phyloP scores from a whole-genome alignment of 2,888 invertebrate species.

The Chromoteleia sp. region DNA sequence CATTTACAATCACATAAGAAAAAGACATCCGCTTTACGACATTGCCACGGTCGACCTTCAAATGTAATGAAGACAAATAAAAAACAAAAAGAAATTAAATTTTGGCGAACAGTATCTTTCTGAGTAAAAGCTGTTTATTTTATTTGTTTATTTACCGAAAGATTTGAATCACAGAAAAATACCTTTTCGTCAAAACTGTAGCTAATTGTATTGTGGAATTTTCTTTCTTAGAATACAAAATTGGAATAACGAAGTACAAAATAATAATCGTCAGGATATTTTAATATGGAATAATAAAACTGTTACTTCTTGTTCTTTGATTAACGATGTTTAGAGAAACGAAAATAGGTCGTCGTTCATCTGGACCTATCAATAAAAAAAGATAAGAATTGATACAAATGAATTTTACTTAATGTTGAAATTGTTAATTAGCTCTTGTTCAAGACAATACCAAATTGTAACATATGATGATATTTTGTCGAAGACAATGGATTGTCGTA shows the following conservation, averaged over 20 bases:
- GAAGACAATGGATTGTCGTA: background rate
- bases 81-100: background rate
- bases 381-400: background rate
- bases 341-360: no score
- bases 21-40: slow-evolving; percentile 74
- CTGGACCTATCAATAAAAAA: background rate
- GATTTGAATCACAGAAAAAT: background rate
- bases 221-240: background rate
- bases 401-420: slow-evolving; percentile 42
- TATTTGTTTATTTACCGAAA: background rate
- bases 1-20: slow-evolving; percentile 78
- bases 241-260: slow-evolving; percentile 20
- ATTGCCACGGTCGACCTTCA: slow-evolving; percentile 74
- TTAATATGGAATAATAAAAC: background rate
- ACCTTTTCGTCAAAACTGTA: background rate
- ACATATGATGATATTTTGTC: slow-evolving; percentile 25
- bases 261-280: slow-evolving; percentile 13
- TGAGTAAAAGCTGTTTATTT: background rate
- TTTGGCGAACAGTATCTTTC: slow-evolving; percentile 4
- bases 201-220: background rate
- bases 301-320: background rate
- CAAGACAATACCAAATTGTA: slow-evolving; percentile 50
- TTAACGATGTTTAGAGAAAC: background rate
- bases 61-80: slow-evolving; percentile 34
- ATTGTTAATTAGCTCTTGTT: background rate